Base-by-base conservation (phyloP, 1,140 invertebrate genomes). In the Sarcophaga peregrina region DNA sequence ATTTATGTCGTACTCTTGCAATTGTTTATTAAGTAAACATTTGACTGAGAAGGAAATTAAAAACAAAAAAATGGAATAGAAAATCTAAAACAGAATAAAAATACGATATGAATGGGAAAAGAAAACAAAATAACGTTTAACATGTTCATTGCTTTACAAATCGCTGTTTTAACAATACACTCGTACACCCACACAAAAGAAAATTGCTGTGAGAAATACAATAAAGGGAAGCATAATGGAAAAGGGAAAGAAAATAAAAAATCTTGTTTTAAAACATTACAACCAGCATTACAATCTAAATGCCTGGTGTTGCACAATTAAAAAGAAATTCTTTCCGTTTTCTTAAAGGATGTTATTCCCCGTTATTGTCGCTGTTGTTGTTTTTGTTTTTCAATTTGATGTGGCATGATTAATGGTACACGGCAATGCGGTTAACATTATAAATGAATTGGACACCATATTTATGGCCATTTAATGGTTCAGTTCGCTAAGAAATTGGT, bases 361-460 rank as follows among this genome's bases (percentile, higher is more conserved):
- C 4, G 25, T 37, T 37, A 37, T 37, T 37, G 25, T 37, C 25
- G 1, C 4, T 37, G 25, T 1, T 37, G 25, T 37, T 37, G 25
- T 37, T 37, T 37, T 37, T 37, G 25, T 37, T 37, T 1, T 37
- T 37, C 25, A 4, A 37, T 37, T 37, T 37, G 25, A 37, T 37
- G 75, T 78, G 75, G 75, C 75, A 78, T 78, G 75, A 78, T 78
- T 78, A 78, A 78, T 78, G 75, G 75, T 78, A 78, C 48, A 78
- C 48, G 75, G 47, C 75, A 78, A 78, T 78, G 75, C 50, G 75
- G 75, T 81, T 68, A 68, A 54, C 46, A 72, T 72, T 82, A 37
- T 82, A 50, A 82, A 82, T 82, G 81, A 82, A 82, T 73, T 82
- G 15, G 1, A 37, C 48, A 25, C 17, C 45, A 82, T 47, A 73